Conservation (phyloP, 2,113 vertebrate genomes). For the Podilymbus podiceps region DNA sequence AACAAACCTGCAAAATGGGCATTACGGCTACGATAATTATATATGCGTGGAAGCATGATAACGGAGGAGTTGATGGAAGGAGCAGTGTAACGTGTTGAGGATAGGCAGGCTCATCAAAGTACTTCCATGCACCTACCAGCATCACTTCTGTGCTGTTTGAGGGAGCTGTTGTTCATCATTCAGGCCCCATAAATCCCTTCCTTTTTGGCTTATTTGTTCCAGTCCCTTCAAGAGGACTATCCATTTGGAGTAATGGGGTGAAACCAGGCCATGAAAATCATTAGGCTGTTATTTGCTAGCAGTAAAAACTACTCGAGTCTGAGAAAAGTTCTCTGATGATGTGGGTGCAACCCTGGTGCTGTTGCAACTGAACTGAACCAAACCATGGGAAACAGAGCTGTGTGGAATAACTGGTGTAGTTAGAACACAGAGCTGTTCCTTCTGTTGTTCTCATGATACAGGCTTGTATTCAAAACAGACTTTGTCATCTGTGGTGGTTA, state of each 20-base stretch:
- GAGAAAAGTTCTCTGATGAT: background rate
- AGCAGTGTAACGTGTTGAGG: background rate
- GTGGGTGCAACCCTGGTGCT: background rate
- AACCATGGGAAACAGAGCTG: fast-evolving
- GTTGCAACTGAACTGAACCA: background rate
- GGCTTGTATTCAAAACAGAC: background rate
- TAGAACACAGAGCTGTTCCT: background rate
- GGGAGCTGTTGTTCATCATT: background rate
- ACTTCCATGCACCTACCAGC: background rate
- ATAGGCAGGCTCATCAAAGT: background rate
- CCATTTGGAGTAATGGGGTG: background rate
- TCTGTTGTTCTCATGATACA: background rate
- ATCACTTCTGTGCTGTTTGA: fast-evolving
- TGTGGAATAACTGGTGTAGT: background rate
- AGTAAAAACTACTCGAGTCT: background rate
- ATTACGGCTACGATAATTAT: background rate
- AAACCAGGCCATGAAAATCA: background rate
- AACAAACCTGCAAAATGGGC: background rate
- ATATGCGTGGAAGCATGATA: background rate
- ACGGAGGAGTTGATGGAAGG: background rate
- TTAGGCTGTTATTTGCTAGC: background rate
- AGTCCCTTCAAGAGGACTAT: background rate
- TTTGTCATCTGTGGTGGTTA: background rate
- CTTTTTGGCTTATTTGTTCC: background rate
- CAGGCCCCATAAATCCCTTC: background rate